Evolutionary conservation across 2,888 invertebrate genomes (phyloP), one percentile per base, ranked within the genome.

Genomic region (Spodoptera littoralis): DNA sequence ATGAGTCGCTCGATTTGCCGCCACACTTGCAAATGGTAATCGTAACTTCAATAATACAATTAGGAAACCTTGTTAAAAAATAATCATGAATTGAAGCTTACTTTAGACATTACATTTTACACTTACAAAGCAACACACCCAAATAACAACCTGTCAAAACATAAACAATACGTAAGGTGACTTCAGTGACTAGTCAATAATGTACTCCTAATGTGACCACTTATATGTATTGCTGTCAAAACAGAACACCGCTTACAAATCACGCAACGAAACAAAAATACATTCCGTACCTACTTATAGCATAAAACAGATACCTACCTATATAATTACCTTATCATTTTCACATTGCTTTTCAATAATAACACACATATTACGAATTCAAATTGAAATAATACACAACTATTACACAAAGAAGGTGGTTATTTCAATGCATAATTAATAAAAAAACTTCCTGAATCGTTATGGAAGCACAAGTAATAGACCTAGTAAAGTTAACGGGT

Each of bases 401-500:
- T 22, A 56, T 47, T 56, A 55, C 24, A 50, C 8, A 36, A 11
- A 12, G n/a, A 43, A 24, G 5, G 48, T 24, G 42, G 22, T 49
- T 22, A 57, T 66, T 70, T 58, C 6, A 11, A 55, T 67, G 44
- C 55, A 63, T 62, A 43, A 51, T 61, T 67, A 50, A 76, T 65
- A n/a, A 51, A 18, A n/a, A 41, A 66, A 27, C 52, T 68, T 65
- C 54, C 57, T 47, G 24, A 1, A 27, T 56, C 36, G 27, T 63
- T 50, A 45, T 60, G 42, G 0, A 6, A 49, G 12, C 6, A 43
- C 24, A 44, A 58, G 36, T 50, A 58, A 61, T 18, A 57, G 52
- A 65, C 11, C 11, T 50, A 36, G 44, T 52, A 49, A 58, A 70
- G 66, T 70, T 65, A 78, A 82, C 75, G 77, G 74, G 73, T 79